These are phyloP conservation scores for Cyprinodon brontotheroides DNA, from an alignment of 2,113 vertebrate genomes.

Conservation along the genomic window DNA sequence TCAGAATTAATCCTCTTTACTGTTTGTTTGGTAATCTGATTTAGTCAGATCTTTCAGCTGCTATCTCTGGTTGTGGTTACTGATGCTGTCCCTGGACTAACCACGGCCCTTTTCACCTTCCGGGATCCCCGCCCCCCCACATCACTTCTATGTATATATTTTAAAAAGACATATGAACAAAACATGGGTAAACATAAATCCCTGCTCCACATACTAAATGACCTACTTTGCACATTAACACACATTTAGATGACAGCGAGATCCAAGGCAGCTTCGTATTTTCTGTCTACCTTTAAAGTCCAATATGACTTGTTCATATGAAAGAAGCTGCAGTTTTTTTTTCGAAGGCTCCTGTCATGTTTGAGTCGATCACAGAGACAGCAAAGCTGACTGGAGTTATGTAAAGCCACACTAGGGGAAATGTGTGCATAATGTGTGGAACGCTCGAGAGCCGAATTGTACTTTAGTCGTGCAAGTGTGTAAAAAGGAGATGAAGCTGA, in stretches of 20 bases:
- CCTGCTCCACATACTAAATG: conserved; percentile 77
- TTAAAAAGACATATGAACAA: conserved; percentile 46
- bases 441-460: conserved; percentile 19
- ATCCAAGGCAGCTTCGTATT: conserved; percentile 48
- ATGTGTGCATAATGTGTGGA: conserved; percentile 18
- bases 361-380: conserved; percentile 25
- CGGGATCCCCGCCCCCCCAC: not conserved
- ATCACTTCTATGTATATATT: conserved; percentile 29
- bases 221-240: conserved; percentile 80
- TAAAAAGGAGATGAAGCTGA: conserved; percentile 56
- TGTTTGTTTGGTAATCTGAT: conserved; percentile 79
- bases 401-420: conserved; percentile 29
- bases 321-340: conserved; percentile 54
- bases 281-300: conserved; percentile 42
- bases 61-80: conserved; percentile 70
- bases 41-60: conserved; percentile 72
- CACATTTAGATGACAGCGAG: conserved; percentile 72
- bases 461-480: conserved; percentile 39
- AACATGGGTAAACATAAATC: conserved; percentile 57
- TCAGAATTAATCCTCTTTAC: conserved; percentile 76
- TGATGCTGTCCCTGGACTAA: conserved; percentile 68
- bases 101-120: conserved; percentile 61
- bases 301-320: conserved; percentile 51
- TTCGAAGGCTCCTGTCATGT: conserved; percentile 35
- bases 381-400: conserved; percentile 18